Conservation (phyloP, 2,113 vertebrate species). For the Sylvia atricapilla region DNA sequence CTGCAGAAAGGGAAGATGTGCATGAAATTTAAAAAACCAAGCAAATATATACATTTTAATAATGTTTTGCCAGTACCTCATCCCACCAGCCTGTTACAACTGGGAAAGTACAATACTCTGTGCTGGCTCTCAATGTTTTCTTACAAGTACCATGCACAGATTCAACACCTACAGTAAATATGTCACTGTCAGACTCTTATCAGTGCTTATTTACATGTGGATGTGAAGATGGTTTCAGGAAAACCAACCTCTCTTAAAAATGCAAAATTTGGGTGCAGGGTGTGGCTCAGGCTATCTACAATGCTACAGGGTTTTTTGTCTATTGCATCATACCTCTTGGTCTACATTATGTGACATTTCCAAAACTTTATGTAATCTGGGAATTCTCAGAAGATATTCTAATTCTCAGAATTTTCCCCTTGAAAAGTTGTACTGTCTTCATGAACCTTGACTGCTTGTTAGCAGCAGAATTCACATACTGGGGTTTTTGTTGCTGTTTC, state of each 20-base stretch:
- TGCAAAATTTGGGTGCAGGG: background rate
- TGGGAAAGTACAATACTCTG: background rate
- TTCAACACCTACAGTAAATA: constrained; percentile 11
- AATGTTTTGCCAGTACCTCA: background rate
- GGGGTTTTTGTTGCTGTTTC: background rate
- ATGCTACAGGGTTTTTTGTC: background rate
- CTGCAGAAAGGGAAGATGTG: background rate
- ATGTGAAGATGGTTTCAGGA: background rate
- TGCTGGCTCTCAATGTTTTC: background rate
- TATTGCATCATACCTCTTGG: background rate
- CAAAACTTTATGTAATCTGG: background rate
- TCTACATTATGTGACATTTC: background rate
- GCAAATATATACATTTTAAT: background rate
- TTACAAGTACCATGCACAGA: background rate
- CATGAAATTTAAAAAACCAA: background rate
- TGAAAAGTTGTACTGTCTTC: background rate
- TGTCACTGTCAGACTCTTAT: background rate
- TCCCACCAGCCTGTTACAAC: background rate
- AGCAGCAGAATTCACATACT: constrained; percentile 5
- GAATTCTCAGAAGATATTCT: background rate
- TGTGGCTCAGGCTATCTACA: background rate
- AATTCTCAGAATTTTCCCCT: background rate
- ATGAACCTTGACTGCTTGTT: constrained; percentile 21
- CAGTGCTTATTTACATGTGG: background rate
- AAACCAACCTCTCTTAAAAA: background rate